Percentiles rank a stretch among this genome's conserved stretches.
phyloP scores from a whole-genome alignment of 2,888 invertebrate genomes.

The Eupithecia subumbrata region DNA sequence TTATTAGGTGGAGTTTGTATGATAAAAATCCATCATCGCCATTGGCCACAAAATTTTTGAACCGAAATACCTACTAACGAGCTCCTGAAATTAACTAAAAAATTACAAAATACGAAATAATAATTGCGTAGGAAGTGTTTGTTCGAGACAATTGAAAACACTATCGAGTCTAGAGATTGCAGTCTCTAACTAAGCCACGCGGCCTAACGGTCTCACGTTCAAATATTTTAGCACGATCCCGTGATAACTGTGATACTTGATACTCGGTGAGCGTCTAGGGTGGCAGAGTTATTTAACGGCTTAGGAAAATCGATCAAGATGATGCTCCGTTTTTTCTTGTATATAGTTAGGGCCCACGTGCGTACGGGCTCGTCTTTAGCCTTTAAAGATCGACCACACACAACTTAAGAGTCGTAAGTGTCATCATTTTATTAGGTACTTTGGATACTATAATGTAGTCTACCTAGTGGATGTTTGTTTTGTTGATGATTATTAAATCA shows the following conservation, averaged over 20 bases:
- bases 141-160: not conserved
- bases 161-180: constrained; percentile 33
- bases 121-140: not conserved
- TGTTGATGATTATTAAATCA: not conserved
- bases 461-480: not conserved
- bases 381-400: not conserved
- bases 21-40: not conserved
- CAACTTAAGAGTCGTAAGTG: not conserved
- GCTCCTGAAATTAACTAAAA: not conserved
- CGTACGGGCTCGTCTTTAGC: not conserved
- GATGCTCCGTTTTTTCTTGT: not conserved
- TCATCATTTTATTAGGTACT: not conserved
- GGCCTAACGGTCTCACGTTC: constrained; percentile 68
- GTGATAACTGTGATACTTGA: constrained; percentile 37
- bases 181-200: constrained; percentile 38
- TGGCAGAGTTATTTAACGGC: constrained; percentile 6
- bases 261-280: constrained; percentile 23
- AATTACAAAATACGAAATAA: not conserved
- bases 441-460: not conserved
- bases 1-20: not conserved
- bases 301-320: not conserved
- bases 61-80: not conserved
- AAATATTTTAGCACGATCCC: constrained; percentile 61
- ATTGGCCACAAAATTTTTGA: not conserved
- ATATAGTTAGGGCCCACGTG: too few species aligned